Evolutionary conservation across 1,140 invertebrate species (phyloP), one percentile per base, ranked within the genome.

Genomic region (Drosophila suzukii): DNA sequence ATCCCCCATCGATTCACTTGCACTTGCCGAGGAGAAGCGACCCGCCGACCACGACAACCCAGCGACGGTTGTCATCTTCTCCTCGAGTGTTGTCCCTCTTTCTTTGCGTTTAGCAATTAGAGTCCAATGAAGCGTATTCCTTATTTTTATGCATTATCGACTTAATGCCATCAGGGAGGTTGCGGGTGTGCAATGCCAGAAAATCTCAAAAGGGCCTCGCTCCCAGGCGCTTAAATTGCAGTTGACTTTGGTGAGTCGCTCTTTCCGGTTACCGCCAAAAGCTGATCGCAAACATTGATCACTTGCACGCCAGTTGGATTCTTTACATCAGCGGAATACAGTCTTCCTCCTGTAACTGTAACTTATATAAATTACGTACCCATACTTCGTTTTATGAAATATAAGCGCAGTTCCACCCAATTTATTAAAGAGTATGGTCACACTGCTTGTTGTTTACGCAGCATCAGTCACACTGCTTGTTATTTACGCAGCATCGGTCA

Each of bases 111-210:
- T 68, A 84, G 81, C 84, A 89, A 89, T 89, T 89, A 89, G 84
- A 89, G 80, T 84, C 80, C 84, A 84, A 84, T 84, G 84, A 89
- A 84, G 84, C 85, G 80, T 89, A 89, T 89, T 89, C 84, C 84
- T 89, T 78, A 78, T 84, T 81, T 84, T 89, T 78, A 81, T 84
- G 84, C 84, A 89, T 90, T 89, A 89, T 81, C 84, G 84, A 90
- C 82, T 89, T 89, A 89, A 80, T 89, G 81, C 68, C 80, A 89
- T 90, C 77, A 43, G 58, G 61, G 15, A 67, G 63, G 59, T 53
- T 62, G 50, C 57, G 62, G 41, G 62, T 44, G 41, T 55, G n/a
- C 73, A 71, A 58, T 72, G 63, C 49, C 15, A 46, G 53, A 47
- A 24, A 63, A 70, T 68, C 30, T 47, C 62, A 12, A n/a, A 46